Base-by-base conservation (phyloP, 53 echinoderm and acorn worm species). In the Holothuria leucospilota region DNA sequence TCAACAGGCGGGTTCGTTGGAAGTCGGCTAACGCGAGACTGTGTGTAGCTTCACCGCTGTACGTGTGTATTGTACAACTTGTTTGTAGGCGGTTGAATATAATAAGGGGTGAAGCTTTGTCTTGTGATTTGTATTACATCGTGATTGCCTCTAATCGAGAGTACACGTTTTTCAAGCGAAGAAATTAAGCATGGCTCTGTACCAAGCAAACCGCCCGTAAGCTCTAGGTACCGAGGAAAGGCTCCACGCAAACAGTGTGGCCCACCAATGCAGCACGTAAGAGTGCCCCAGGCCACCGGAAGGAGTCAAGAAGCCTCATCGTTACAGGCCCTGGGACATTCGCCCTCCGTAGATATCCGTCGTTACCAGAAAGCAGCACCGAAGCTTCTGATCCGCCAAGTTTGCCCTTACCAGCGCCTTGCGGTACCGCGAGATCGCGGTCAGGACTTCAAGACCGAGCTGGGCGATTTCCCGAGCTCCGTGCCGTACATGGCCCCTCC, bases 371-470 rank as follows among this genome's bases (percentile, higher is more conserved):
- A 96, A 92, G n/a, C n/a, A 96, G 96, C 92, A 96, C 96, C 75
- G 96, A n/a, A 96, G 92, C 94, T 96, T 9, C 96, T 96, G 85
- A 96, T 96, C 96, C 96, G 96, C n/a, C 89, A 94, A 96, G 91
- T n/a, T 91, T 94, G 59, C 96, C 96, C 92, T 96, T 96, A n/a
- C 94, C 96, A 96, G 92, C 96, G 96, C 87, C 94, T 96, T 77
- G 96, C 94, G n/a, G n/a, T n/a, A n/a, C 92, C 92, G 96, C 89
- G 96, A 96, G 86, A 94, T 94, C 92, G 94, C 94, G n/a, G n/a
- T 81, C 96, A 96, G 88, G 96, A 96, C 88, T 96, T 96, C 93
- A 96, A 96, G 95, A 96, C 96, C 91, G 96, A 96, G 95, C 96
- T 96, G n/a, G n/a, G 82, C 94, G 96, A 85, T n/a, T 96, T 96